Base-by-base conservation (phyloP, 1,140 invertebrate genomes). In the Drosophila insularis region DNA sequence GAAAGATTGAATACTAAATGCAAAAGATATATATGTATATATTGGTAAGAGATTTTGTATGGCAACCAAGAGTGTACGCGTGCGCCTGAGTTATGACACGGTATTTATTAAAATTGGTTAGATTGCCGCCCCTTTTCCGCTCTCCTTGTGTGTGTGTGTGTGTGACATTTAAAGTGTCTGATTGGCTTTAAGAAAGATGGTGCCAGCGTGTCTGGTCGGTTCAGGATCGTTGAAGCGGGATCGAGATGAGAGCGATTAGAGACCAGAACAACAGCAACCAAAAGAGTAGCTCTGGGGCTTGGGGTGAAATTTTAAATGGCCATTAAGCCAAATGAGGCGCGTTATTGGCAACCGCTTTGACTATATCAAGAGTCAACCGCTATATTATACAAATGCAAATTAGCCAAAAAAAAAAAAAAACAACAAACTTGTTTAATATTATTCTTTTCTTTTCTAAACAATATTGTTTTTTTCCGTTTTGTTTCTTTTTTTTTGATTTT, bases 231-330 rank as follows among this genome's bases (percentile, higher is more conserved):
- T 21, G 39, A 72, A 69, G 76, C 84, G 56, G 68, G 50, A 63
- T 75, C 81, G 74, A 17, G 67, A 78, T 71, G 62, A 60, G 8
- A 32, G 21, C 31, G 84, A 80, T 77, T 78, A 81, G 69, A 71
- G 58, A 37, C 35, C 17, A 50, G 43, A 50, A 50, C 43, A 50
- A 50, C 43, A 21, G 19, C 13, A 19, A 8, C 43, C 27, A 27
- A 50, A 50, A 50, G 19, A 50, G 59, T 69, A 80, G 76, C 81
- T 70, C 76, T 74, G 58, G 62, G 61, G 71, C 60, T 80, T 75
- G 50, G 56, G 80, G 84, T 84, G 84, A 89, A 84, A 89, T 89
- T 87, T 89, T 80, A 85, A 89, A 80, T 89, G 77, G 63, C 62
- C 68, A 89, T 89, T 87, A 80, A 77, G 68, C 63, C 73, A 75